Conservation (phyloP, 30 jellyfish, hydroid and myxozoan species). For the Hydractinia echinata region DNA sequence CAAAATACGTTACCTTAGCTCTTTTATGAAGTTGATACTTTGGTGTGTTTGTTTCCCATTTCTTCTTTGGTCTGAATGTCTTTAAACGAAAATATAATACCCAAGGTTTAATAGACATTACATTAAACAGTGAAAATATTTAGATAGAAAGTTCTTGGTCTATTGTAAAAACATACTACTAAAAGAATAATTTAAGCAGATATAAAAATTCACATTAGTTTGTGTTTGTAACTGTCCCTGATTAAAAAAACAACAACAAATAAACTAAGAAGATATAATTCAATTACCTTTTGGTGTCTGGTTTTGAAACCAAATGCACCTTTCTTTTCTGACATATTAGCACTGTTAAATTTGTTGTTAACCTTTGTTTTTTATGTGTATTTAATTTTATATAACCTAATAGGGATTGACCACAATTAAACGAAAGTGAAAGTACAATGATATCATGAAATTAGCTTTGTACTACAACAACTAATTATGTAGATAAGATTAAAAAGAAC, state of each 20-base stretch:
- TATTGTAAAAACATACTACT: no score
- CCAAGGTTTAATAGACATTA: not conserved
- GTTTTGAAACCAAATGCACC: constrained; percentile 28
- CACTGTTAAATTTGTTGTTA: no score
- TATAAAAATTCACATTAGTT: not conserved
- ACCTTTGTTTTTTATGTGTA: no score
- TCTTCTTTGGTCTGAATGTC: constrained; percentile 97
- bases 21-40: constrained; percentile 81
- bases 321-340: constrained; percentile 28
- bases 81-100: constrained; percentile 6
- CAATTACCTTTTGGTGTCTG: constrained; percentile 25
- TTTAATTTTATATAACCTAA: no score
- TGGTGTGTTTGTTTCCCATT: constrained; percentile 89
- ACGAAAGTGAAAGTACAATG: no score
- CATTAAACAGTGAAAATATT: not conserved
- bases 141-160: no score
- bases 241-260: not conserved
- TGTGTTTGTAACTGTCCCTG: not conserved
- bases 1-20: constrained; percentile 57
- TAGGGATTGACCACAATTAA: no score
- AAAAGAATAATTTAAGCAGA: no score
- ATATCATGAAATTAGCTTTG: no score
- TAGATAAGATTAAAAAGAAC: no score
- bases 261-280: not conserved
- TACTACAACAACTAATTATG: no score